A percentile compares a stretch with the other conserved stretches of the same genome.
phyloP scores from a whole-genome alignment of 2,888 invertebrate species.

The Spialia ferax region DNA sequence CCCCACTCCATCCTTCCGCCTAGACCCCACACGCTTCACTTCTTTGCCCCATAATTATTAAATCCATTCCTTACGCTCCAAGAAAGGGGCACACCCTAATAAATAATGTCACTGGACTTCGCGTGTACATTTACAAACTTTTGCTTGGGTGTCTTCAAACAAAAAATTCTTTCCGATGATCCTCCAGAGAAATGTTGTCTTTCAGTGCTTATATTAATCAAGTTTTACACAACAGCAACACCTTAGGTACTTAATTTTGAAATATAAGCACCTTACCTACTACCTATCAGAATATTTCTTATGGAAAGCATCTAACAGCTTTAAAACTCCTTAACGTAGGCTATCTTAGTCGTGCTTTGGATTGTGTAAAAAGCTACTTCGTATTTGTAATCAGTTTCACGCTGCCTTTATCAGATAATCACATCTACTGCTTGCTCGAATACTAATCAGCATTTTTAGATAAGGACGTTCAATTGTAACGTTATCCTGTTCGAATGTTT shows the following conservation, averaged over 20 bases:
- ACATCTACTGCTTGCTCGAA: slow-evolving; percentile 43
- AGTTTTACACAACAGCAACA: too few species aligned
- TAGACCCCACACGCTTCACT: slow-evolving; percentile 77
- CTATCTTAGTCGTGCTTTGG: slow-evolving; percentile 33
- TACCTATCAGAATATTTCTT: slow-evolving; percentile 28
- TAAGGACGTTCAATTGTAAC: slow-evolving; percentile 27
- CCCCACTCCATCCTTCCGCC: slow-evolving; percentile 76
- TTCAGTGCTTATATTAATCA: too few species aligned
- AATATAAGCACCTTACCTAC: slow-evolving; percentile 17
- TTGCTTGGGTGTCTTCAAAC: slow-evolving; percentile 42
- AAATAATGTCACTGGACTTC: slow-evolving; percentile 50
- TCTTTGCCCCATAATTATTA: slow-evolving; percentile 81
- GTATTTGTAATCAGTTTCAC: slow-evolving; percentile 39
- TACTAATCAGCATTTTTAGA: slow-evolving; percentile 42
- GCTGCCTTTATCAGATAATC: slow-evolving; percentile 43
- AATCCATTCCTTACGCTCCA: slow-evolving; percentile 74
- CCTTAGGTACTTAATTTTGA: too few species aligned
- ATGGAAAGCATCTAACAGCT: slow-evolving; percentile 10
- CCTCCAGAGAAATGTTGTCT: slow-evolving; percentile 6
- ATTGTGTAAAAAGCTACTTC: slow-evolving; percentile 26
- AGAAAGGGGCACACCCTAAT: slow-evolving; percentile 68
- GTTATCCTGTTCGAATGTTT: slow-evolving; percentile 29
- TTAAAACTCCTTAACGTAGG: slow-evolving; percentile 18
- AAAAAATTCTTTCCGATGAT: slow-evolving; percentile 6
- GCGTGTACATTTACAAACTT: slow-evolving; percentile 41